Evolutionary conservation across 2,888 invertebrate genomes (phyloP), one percentile per base, ranked within the genome.

Genomic region (Acleris sparsana): DNA sequence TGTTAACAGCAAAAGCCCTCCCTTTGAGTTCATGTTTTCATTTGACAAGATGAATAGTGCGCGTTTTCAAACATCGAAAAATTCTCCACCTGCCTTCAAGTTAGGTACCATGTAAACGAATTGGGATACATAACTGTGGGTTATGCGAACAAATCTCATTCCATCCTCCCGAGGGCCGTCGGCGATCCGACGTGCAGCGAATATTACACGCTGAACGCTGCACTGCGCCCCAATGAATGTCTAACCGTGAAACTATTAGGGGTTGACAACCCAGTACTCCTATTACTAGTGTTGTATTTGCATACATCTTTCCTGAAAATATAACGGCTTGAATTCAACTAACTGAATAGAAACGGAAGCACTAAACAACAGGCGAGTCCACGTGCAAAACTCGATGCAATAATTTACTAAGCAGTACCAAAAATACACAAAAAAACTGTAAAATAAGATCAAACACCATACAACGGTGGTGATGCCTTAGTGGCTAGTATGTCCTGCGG

Each of bases 181-280:
- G 68, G 59, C 71, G 74, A 70, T 72, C 69, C 73, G 71, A 73
- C 77, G 78, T 78, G 77, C 75, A 70, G 53, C 56, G 76, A 78
- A 79, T 79, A 75, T 70, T 65, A 61, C 63, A 71, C 55, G 66
- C 70, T 59, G 73, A 73, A 73, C 70, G 76, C 70, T 75, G 74
- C 71, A 70, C 72, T 76, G 61, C 61, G 61, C 51, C 51, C 29
- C 16, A 56, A 65, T 61, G 52, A 51, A 56, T 51, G 60, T 65
- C 65, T 60, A 43, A 56, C 61, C 60, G 44, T 61, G 51, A 55
- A 60, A 61, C 61, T 60, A 65, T 65, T 65, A 65, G 29, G 64
- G 53, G 52, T 56, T 56, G 60, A 65, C 65, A 65, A 53, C 18
- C 22, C 13, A 33, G 33, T 33, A 11, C 25, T 5, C 25, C 25